Evolutionary conservation across 2,113 vertebrate genomes (phyloP).

Genomic region (Pogona vitticeps): DNA sequence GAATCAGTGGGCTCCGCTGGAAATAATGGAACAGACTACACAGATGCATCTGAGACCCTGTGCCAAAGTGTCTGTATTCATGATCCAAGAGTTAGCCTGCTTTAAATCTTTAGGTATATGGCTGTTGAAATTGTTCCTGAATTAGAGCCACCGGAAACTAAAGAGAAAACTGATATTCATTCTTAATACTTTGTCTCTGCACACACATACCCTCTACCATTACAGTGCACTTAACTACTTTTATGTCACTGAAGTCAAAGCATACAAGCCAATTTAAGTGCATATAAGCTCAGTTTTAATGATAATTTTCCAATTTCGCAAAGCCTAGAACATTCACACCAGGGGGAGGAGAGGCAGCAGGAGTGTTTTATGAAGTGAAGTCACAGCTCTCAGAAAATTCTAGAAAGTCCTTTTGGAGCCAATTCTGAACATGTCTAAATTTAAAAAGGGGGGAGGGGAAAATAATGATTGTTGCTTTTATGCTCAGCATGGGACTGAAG

Average conservation of each 20-base stretch:
- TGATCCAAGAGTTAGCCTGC: not conserved
- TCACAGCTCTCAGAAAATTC: not conserved
- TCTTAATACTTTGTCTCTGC: not conserved
- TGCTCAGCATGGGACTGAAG: not conserved
- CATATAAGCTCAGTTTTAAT: slow-evolving; percentile 15
- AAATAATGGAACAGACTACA: not conserved
- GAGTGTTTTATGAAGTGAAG: not conserved
- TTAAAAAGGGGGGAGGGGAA: not conserved
- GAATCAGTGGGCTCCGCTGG: not conserved
- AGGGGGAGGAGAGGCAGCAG: not conserved
- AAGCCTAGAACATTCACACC: not conserved
- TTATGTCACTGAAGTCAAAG: not conserved
- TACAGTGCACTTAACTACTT: slow-evolving; percentile 12
- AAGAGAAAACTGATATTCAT: slow-evolving; percentile 7
- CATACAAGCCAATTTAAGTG: not conserved
- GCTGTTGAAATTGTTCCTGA: not conserved
- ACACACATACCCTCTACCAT: not conserved
- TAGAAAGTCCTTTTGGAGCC: not conserved
- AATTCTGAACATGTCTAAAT: not conserved
- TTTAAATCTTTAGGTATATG: slow-evolving; percentile 10
- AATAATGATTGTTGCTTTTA: not conserved
- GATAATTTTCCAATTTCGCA: slow-evolving; percentile 17
- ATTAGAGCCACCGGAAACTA: not conserved
- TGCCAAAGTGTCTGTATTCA: not conserved
- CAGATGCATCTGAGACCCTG: not conserved